Base-by-base conservation (phyloP, 92 coral and sea anemone genomes). In the Metridium senile region DNA sequence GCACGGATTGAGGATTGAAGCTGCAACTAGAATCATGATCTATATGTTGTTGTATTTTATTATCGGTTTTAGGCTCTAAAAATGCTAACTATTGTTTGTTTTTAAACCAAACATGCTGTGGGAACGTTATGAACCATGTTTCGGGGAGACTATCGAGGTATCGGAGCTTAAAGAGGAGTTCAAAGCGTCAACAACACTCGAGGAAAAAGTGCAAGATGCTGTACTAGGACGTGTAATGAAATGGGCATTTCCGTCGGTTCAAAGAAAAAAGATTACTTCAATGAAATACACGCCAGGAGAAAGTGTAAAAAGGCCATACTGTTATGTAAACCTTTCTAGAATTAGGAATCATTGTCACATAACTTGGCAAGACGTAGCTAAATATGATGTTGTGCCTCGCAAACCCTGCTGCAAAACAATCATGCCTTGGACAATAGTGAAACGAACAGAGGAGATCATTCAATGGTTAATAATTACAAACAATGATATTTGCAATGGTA, bases 401-500 rank as follows among this genome's bases (percentile, higher is more conserved):
- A 20, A 54, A 74, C 23, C 79, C 79, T 22, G 26, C 23, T 21
- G 29, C 67, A n/a, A n/a, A 11, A 22, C 79, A 28, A 0, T 13
- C 33, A 58, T 74, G 47, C 33, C 63, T 25, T 74, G 79, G 79
- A 34, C 66, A 43, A 33, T 34, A 31, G 31, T 30, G 19, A 74
- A 74, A n/a, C n/a, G 53, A 58, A 66, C 54, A 11, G 28, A 2
- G 11, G 68, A 74, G 11, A 28, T 9, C 1, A 51, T 74, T 30
- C 68, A 74, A 51, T 74, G 79, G 79, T 56, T 73, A 34, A 73
- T 73, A 45, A 53, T 73, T 11, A 20, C 78, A 13, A 39, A 33
- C 52, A 68, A 73, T 28, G 46, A 51, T 58, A 28, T 11, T 26
- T 76, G 81, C 54, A 39, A 63, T 63, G 81, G 61, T 1, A 59